Evolutionary conservation across 2,888 invertebrate genomes (phyloP).

Genomic region (Parnassius apollo): DNA sequence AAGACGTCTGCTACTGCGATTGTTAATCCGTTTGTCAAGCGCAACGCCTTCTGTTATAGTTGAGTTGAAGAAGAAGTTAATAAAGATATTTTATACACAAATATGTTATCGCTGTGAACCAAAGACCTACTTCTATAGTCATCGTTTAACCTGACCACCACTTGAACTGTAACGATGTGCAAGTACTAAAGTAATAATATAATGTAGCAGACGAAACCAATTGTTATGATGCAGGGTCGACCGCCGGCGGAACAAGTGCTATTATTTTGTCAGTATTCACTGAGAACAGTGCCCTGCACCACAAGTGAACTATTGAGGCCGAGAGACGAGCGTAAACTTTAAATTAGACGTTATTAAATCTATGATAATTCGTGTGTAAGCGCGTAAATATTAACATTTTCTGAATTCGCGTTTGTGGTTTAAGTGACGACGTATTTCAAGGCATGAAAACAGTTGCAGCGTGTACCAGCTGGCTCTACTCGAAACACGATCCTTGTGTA

Average conservation of each 20-base stretch:
- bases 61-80: too few species aligned
- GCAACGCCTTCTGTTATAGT: too few species aligned
- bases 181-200: constrained; percentile 20
- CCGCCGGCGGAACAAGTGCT: constrained; percentile 55
- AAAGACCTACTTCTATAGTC: too few species aligned
- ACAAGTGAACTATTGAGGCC: constrained; percentile 40
- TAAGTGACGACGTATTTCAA: constrained; percentile 28
- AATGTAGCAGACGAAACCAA: constrained; percentile 24
- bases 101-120: too few species aligned
- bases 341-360: constrained; percentile 10
- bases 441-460: constrained; percentile 49
- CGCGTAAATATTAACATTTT: constrained; percentile 1
- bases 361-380: neutral
- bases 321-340: constrained; percentile 39
- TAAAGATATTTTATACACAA: too few species aligned
- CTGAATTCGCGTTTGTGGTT: constrained; percentile 6
- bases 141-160: too few species aligned
- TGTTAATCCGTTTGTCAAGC: too few species aligned
- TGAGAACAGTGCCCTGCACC: constrained; percentile 46
- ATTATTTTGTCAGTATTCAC: constrained; percentile 58
- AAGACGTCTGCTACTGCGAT: too few species aligned
- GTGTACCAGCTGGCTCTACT: constrained; percentile 27
- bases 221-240: constrained; percentile 34
- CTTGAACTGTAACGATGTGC: neutral
- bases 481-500: constrained; percentile 29